Percentiles rank a stretch among this genome's conserved stretches.
Evolutionary conservation across 2,888 invertebrate species (phyloP).

Genomic region (Cosmia trapezina): DNA sequence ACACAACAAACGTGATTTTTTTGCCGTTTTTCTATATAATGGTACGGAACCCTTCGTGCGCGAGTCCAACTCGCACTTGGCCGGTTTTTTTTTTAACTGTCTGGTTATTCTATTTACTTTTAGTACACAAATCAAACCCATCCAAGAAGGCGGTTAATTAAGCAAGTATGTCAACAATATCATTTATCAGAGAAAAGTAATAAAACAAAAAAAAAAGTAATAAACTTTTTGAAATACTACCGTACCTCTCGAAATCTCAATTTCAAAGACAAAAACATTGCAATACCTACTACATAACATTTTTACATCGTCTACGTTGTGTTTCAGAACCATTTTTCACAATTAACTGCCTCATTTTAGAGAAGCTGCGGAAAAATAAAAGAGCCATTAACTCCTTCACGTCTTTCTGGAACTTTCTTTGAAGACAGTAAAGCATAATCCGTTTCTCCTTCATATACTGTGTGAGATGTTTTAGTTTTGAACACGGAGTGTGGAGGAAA

Average conservation of each 20-base stretch:
- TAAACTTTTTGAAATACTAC: neutral
- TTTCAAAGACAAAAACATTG: neutral
- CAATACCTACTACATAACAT: constrained; percentile 1
- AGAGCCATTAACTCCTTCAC: constrained; percentile 43
- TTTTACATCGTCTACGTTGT: constrained; percentile 4
- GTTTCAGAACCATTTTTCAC: constrained; percentile 29
- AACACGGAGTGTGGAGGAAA: constrained; percentile 20
- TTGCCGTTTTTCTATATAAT: too few relatives aligned
- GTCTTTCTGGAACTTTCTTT: constrained; percentile 42
- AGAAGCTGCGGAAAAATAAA: constrained; percentile 44
- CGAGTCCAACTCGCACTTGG: too few relatives aligned
- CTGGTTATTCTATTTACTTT: neutral
- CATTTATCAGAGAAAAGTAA: neutral
- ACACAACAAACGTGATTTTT: too few relatives aligned
- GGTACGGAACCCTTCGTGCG: too few relatives aligned
- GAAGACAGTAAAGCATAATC: constrained; percentile 43
- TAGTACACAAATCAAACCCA: neutral
- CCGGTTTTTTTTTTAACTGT: neutral
- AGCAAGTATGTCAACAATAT: neutral
- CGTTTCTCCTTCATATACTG: constrained; percentile 39
- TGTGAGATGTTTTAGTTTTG: constrained; percentile 37
- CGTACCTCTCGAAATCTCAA: neutral
- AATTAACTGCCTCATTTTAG: constrained; percentile 46
- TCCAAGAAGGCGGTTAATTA: neutral
- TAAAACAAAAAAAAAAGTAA: too few relatives aligned